These are phyloP conservation scores for Temnothorax unifasciatus DNA, from an alignment of 2,888 invertebrate species.

Conservation along the genomic window DNA sequence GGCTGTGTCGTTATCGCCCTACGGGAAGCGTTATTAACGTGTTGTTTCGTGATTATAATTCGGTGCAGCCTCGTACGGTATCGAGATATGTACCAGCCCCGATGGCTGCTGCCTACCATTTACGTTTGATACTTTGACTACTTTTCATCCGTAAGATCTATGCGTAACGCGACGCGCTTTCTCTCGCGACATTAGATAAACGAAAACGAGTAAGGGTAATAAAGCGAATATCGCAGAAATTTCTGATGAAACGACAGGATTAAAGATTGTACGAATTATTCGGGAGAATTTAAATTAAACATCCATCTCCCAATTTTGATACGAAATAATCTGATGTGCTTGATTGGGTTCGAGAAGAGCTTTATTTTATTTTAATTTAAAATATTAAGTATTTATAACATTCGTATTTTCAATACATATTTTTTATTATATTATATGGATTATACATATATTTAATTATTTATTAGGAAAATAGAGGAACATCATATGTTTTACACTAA, in stretches of 20 bases:
- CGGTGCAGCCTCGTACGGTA: background rate
- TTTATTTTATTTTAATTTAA: slow-evolving; percentile 30
- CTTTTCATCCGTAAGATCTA: background rate
- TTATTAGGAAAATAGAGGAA: background rate
- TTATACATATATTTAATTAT: background rate
- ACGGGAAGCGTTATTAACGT: slow-evolving; percentile 68
- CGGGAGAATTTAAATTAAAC: background rate
- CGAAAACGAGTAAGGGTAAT: background rate
- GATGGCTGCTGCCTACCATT: background rate
- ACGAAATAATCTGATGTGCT: background rate
- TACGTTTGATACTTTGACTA: background rate
- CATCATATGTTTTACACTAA: background rate
- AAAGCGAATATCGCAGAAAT: background rate
- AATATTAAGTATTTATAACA: background rate
- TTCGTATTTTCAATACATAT: background rate
- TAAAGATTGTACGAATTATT: background rate
- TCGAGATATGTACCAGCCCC: background rate
- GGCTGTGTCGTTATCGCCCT: slow-evolving; percentile 60
- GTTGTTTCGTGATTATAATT: slow-evolving; percentile 61
- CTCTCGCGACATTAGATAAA: background rate
- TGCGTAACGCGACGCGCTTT: background rate
- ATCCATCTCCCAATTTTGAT: background rate
- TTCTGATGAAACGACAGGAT: background rate
- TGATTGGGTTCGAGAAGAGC: background rate
- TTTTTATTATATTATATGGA: background rate